These are phyloP conservation scores for Hydra vulgaris DNA, from an alignment of 30 jellyfish, hydroid and myxozoan genomes.

Conservation along the genomic window DNA sequence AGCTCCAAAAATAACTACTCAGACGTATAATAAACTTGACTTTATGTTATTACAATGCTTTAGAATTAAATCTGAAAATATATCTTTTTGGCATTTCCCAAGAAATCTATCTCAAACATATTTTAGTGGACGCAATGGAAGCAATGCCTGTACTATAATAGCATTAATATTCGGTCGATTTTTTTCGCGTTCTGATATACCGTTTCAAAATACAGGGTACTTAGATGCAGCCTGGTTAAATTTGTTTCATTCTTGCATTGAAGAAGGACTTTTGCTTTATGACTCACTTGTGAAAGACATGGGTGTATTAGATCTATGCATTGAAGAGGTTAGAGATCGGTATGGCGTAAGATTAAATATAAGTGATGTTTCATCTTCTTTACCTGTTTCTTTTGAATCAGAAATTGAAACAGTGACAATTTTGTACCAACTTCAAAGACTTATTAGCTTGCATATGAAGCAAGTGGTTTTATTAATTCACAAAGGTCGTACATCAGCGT, in stretches of 20 bases:
- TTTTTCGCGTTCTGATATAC: conserved; percentile 74
- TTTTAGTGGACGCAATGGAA: conserved; percentile 96
- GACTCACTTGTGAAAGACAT: conserved; percentile 58
- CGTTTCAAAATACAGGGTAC: conserved; percentile 52
- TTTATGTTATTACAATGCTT: conserved; percentile 43
- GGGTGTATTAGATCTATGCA: conserved; percentile 90
- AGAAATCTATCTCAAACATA: conserved; percentile 76
- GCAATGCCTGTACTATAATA: conserved; percentile 92
- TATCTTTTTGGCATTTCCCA: conserved; percentile 86
- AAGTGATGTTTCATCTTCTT: conserved; percentile 43
- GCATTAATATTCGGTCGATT: conserved; percentile 84
- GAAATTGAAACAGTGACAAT: conserved; percentile 85
- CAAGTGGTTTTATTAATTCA: conserved; percentile 76
- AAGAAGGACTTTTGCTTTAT: conserved; percentile 75
- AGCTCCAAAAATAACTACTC: not conserved
- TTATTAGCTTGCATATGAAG: conserved; percentile 45
- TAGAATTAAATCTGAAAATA: conserved; percentile 30
- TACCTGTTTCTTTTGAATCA: conserved; percentile 87
- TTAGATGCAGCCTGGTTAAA: conserved; percentile 69
- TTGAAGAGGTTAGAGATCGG: conserved; percentile 88
- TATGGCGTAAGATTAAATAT: conserved; percentile 59
- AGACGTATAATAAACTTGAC: conserved; percentile 21
- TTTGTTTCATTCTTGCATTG: conserved; percentile 54
- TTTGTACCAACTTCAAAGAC: conserved; percentile 49
- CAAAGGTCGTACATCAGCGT: conserved; percentile 73